A percentile compares a stretch with the other conserved stretches of the same genome.
These are phyloP conservation scores for Hypotaenidia philippensis DNA, from an alignment of 2,797 vertebrate genomes.

Conservation along the genomic window DNA sequence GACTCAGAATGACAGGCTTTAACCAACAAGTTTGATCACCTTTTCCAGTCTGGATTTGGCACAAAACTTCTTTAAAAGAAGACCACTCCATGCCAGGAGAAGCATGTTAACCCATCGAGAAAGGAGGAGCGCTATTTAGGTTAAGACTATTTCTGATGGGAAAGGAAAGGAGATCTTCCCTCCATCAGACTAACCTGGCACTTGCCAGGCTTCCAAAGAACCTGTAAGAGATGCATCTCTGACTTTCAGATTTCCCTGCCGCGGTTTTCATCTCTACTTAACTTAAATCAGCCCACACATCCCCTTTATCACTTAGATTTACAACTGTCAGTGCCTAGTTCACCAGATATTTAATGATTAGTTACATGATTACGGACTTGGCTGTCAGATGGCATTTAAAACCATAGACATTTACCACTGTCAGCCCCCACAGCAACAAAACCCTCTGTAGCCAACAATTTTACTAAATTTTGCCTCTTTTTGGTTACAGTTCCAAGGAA, in stretches of 20 bases:
- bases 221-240: background rate
- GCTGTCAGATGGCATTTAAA: slow-evolving; percentile 25
- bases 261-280: background rate
- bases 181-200: background rate
- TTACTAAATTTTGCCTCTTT: background rate
- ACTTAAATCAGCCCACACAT: background rate
- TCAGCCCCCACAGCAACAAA: background rate
- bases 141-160: background rate
- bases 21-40: background rate
- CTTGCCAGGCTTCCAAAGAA: background rate
- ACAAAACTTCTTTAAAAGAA: background rate
- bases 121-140: background rate
- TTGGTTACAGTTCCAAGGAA: background rate
- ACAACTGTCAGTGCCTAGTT: background rate
- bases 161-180: background rate
- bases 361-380: background rate
- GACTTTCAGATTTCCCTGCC: background rate
- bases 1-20: background rate
- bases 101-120: background rate
- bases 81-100: background rate
- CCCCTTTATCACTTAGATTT: slow-evolving; percentile 2
- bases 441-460: background rate
- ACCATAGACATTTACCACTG: background rate
- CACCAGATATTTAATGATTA: background rate
- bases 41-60: background rate